These are phyloP conservation scores for Myiotriccus ornatus DNA, from an alignment of 2,797 vertebrate genomes.

Conservation along the genomic window DNA sequence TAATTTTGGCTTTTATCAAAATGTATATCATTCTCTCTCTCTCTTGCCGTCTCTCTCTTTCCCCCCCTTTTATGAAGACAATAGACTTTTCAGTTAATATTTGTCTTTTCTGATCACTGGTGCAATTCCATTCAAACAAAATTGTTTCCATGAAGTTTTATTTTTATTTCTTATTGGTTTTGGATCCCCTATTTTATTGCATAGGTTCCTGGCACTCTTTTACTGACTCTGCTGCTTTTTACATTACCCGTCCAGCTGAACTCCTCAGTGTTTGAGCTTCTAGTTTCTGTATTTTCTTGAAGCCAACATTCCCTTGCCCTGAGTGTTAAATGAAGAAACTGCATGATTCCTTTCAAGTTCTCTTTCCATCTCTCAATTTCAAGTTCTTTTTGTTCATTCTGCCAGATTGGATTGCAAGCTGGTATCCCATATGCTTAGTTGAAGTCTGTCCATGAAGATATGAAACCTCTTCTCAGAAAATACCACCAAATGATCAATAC, in stretches of 20 bases:
- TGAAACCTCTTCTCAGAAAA: neutral
- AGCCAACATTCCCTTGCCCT: constrained; percentile 10
- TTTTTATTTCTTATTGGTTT: neutral
- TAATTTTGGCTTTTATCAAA: neutral
- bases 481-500: neutral
- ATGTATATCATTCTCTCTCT: neutral
- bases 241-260: neutral
- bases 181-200: neutral
- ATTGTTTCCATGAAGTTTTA: neutral
- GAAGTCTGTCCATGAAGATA: neutral
- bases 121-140: neutral
- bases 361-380: neutral
- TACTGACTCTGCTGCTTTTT: neutral
- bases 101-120: neutral
- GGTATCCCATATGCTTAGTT: constrained; percentile 47
- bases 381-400: constrained; percentile 22
- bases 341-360: neutral
- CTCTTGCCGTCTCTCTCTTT: neutral
- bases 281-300: constrained; percentile 8
- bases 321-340: constrained; percentile 8
- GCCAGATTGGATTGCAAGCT: constrained; percentile 31
- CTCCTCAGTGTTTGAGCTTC: neutral
- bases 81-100: neutral
- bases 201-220: neutral
- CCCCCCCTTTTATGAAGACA: neutral